These are phyloP conservation scores for Helobdella robusta DNA, from an alignment of 2,888 invertebrate genomes.

Conservation along the genomic window DNA sequence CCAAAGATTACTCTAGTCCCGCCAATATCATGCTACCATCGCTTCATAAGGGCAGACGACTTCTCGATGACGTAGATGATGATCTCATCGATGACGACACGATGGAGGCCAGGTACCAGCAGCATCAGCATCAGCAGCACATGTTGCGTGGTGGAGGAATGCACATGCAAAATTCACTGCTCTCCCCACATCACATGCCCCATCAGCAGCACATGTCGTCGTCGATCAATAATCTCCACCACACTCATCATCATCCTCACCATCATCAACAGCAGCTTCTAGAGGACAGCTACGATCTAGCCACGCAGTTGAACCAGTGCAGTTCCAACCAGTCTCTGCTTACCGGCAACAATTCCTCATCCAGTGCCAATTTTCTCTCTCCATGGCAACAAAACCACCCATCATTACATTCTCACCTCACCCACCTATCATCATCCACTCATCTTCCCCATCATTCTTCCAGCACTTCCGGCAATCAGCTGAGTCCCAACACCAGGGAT, in stretches of 20 bases:
- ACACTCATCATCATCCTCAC: slow-evolving; percentile 4
- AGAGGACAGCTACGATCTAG: slow-evolving; percentile 10
- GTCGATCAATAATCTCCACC: too few species aligned
- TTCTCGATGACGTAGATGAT: neutral
- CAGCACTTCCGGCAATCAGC: too few species aligned
- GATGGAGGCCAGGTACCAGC: neutral
- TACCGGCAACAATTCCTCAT: neutral
- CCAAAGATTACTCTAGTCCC: slow-evolving; percentile 17
- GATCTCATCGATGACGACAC: neutral
- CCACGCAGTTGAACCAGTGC: neutral
- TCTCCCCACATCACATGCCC: neutral
- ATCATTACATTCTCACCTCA: too few species aligned
- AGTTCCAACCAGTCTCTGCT: too few species aligned
- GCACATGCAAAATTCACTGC: too few species aligned
- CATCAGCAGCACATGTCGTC: slow-evolving; percentile 13
- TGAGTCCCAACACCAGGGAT: too few species aligned
- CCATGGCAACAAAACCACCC: too few species aligned
- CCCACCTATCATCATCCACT: too few species aligned
- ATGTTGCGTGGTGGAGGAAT: slow-evolving; percentile 9
- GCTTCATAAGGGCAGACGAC: neutral
- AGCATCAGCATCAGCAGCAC: neutral
- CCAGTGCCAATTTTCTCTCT: neutral
- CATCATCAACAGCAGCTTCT: neutral
- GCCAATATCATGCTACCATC: neutral
- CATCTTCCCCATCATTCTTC: neutral